Conservation (phyloP, 1,140 invertebrate species). For the Pseudachorutes palmiensis region DNA sequence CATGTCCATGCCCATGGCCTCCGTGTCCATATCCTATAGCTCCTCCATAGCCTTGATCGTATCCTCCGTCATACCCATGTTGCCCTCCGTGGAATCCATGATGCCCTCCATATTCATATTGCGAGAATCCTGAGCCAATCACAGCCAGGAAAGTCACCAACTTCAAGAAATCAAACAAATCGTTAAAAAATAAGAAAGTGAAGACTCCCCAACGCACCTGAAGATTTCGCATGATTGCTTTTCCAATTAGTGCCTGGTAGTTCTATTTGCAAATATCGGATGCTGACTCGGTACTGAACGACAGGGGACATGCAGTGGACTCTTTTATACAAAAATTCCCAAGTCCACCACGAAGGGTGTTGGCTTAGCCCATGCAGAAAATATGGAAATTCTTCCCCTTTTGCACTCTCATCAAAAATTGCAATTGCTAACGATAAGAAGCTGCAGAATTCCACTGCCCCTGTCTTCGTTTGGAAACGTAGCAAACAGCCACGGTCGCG, state of each 20-base stretch:
- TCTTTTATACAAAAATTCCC: not conserved
- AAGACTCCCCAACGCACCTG: not conserved
- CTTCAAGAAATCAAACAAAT: not conserved
- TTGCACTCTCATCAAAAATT: not conserved
- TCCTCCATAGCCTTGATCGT: not conserved
- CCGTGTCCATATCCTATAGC: not conserved
- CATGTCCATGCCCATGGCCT: not conserved
- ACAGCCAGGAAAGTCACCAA: not conserved
- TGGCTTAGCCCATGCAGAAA: not conserved
- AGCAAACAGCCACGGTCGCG: no score
- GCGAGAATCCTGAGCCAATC: not conserved
- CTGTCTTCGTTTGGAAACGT: not conserved
- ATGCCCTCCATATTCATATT: not conserved
- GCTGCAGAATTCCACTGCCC: not conserved
- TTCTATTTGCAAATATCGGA: not conserved
- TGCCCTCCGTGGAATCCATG: not conserved
- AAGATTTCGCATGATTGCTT: not conserved
- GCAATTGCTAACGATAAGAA: not conserved
- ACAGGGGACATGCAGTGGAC: not conserved
- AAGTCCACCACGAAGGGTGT: constrained; percentile 1
- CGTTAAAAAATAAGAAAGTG: not conserved
- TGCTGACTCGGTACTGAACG: not conserved
- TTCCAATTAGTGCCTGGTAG: not conserved
- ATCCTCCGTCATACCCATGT: not conserved
- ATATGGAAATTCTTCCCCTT: not conserved